Evolutionary conservation across 53 echinoderm and acorn worm species (phyloP), one percentile per base, ranked within the genome.

Genomic region (Astropecten irregularis): DNA sequence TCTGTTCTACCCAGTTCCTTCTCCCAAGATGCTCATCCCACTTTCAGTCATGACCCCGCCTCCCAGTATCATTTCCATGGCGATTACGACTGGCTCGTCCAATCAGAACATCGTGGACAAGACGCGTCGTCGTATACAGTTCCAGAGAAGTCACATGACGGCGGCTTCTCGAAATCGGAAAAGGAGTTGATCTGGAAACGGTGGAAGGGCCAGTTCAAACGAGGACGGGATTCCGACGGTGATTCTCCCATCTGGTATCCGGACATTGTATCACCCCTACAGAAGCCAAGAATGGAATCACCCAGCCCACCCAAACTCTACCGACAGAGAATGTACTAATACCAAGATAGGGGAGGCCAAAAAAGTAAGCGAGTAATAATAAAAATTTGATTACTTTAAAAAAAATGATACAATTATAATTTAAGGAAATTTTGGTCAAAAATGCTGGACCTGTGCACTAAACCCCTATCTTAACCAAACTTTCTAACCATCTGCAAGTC

Each of bases 241-340:
- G 74, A 74, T 4, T 76, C 40, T 1, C 66, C 86, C 50, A 0
- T 66, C 53, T 64, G 86, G 76, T 44, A n/a, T 9, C 66, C 73
- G 2, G 16, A 63, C 1, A 73, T 51, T 38, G 38, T 85, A 1
- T 85, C 86, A 76, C 86, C 86, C 23, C 66, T 66, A 26, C 66
- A 66, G 54, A 76, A 76, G 66, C 86, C 86, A 13, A 42, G 10
- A 20, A 38, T 76, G 52, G 86, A 85, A 54, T 85, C 86, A n/a
- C 86, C 86, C 42, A 76, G 86, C 60, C 86, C 86, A 76, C 86
- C 86, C 10, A 55, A 73, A 44, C 54, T 46, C 31, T 85, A 85
- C 54, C 74, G 72, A 27, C 86, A 66, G 31, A 65, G 69, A 40
- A 85, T 85, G 86, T 85, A 52, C 76, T 85, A 33, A 83, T 11